These are phyloP conservation scores for Zosterops japonicus DNA, from an alignment of 2,113 vertebrate species.

Conservation along the genomic window DNA sequence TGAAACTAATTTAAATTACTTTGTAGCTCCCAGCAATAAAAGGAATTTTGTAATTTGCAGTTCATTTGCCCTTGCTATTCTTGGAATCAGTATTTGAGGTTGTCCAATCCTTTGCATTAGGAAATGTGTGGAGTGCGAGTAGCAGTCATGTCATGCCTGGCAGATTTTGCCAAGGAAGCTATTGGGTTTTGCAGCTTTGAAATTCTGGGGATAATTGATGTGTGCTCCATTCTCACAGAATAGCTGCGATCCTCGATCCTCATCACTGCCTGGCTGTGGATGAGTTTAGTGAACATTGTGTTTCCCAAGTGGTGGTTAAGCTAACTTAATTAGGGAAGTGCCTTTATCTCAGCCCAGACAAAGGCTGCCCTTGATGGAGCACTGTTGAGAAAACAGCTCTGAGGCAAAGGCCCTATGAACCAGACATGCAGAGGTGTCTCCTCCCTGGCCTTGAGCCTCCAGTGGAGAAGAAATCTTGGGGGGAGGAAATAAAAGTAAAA, in stretches of 20 bases:
- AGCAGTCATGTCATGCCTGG: slow-evolving; percentile 54
- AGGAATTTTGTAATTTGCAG: slow-evolving; percentile 65
- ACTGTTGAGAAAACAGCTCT: slow-evolving; percentile 15
- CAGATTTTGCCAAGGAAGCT: slow-evolving; percentile 61
- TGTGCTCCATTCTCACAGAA: slow-evolving; percentile 45
- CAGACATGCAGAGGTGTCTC: not conserved
- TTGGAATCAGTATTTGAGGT: slow-evolving; percentile 47
- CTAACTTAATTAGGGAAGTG: slow-evolving; percentile 56
- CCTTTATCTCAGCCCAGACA: slow-evolving; percentile 49
- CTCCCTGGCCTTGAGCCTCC: not conserved
- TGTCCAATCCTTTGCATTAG: slow-evolving; percentile 31
- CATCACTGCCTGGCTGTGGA: not conserved
- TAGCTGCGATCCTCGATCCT: not conserved
- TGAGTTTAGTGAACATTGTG: slow-evolving; percentile 35
- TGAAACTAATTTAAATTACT: slow-evolving; percentile 62
- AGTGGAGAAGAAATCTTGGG: not conserved
- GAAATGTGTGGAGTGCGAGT: not conserved
- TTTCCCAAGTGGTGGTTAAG: slow-evolving; percentile 38
- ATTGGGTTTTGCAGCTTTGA: slow-evolving; percentile 48
- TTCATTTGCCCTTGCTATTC: slow-evolving; percentile 42
- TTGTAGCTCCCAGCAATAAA: slow-evolving; percentile 62
- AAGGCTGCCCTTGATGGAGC: slow-evolving; percentile 3
- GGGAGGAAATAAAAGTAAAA: not conserved
- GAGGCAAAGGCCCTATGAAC: not conserved
- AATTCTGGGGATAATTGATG: slow-evolving; percentile 43